These are phyloP conservation scores for Alsophila aescularia DNA, from an alignment of 2,888 invertebrate species.

Conservation along the genomic window DNA sequence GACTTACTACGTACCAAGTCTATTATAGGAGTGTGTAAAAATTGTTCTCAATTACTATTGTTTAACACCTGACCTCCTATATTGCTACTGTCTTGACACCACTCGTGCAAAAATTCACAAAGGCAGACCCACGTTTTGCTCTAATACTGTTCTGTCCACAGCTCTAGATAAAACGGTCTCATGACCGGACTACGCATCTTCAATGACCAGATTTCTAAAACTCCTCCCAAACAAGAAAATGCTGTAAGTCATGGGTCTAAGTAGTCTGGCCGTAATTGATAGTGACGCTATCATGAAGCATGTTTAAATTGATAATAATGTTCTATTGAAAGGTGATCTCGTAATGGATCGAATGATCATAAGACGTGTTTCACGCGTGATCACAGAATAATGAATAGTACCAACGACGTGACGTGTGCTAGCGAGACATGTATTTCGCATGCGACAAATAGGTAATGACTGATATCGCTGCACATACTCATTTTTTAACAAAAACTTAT, in stretches of 20 bases:
- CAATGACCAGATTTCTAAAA: conserved; percentile 11
- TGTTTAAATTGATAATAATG: conserved; percentile 33
- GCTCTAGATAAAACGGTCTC: conserved; percentile 20
- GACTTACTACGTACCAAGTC: conserved; percentile 7
- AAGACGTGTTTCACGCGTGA: conserved; percentile 7
- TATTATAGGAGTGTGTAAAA: conserved; percentile 37
- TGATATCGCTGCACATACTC: no score
- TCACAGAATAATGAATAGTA: not conserved
- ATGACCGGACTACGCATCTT: conserved; percentile 3
- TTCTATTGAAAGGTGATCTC: conserved; percentile 25
- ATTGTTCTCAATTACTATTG: conserved; percentile 49
- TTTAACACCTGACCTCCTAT: conserved; percentile 52
- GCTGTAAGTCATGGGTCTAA: conserved; percentile 14
- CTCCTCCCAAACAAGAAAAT: not conserved
- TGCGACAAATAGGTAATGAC: no score
- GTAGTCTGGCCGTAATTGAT: conserved; percentile 20
- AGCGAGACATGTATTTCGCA: no score
- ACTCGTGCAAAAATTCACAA: conserved; percentile 5
- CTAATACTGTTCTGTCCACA: not conserved
- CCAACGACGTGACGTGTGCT: no score
- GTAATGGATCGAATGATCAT: not conserved
- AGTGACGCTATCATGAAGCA: conserved; percentile 25
- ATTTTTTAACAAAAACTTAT: no score
- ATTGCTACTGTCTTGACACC: conserved; percentile 32
- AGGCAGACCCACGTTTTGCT: not conserved